Percentiles rank a stretch among this genome's conserved stretches.
Evolutionary conservation across 2,113 vertebrate species (phyloP).

Genomic region (Petrocephalus microphthalmus): DNA sequence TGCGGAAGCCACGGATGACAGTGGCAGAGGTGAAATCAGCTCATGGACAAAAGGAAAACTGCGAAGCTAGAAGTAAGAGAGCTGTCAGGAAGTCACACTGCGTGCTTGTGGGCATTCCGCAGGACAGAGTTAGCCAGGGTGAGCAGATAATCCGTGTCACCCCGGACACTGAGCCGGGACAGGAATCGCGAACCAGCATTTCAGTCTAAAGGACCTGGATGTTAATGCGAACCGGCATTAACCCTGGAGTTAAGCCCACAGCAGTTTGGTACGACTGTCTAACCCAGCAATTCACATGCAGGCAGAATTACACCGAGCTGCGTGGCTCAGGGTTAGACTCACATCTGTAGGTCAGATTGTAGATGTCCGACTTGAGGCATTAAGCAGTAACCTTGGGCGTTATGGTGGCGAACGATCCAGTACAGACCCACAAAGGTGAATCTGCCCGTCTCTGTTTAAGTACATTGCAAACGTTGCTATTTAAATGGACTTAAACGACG

Average conservation of each 20-base stretch:
- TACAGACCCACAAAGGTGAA: not conserved
- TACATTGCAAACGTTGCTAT: too few relatives aligned
- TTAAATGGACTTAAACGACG: not conserved
- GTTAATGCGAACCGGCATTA: too few relatives aligned
- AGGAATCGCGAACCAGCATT: too few relatives aligned
- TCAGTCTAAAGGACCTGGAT: too few relatives aligned
- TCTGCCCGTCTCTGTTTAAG: not conserved
- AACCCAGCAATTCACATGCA: not conserved
- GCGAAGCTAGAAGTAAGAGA: not conserved
- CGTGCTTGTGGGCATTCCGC: too few relatives aligned
- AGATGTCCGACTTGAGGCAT: not conserved
- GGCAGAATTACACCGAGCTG: not conserved
- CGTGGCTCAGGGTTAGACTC: not conserved
- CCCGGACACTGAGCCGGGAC: too few relatives aligned
- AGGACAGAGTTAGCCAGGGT: too few relatives aligned
- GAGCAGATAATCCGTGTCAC: too few relatives aligned
- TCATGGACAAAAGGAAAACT: not conserved
- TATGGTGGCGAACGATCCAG: not conserved
- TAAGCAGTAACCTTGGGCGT: not conserved
- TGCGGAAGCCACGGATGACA: not conserved
- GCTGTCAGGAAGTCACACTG: too few relatives aligned
- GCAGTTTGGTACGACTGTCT: not conserved
- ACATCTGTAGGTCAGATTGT: not conserved
- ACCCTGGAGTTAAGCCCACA: too few relatives aligned
- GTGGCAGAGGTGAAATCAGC: not conserved